Evolutionary conservation across 2,888 invertebrate genomes (phyloP).

Genomic region (Hymenopus coronatus): DNA sequence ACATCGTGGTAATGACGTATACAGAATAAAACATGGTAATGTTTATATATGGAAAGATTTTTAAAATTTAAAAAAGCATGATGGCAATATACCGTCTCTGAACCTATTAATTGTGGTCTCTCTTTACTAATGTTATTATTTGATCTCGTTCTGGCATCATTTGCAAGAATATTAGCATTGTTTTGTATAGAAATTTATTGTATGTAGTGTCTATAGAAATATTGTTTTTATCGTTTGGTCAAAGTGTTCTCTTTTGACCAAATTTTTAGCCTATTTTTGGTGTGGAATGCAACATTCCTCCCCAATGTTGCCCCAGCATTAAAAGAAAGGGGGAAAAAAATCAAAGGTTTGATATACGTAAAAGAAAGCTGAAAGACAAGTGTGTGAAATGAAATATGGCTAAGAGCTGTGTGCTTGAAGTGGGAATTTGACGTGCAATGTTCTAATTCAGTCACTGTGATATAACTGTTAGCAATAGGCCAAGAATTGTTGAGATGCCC

Average conservation of each 20-base stretch:
- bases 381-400: background rate
- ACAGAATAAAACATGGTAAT: background rate
- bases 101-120: constrained; percentile 7
- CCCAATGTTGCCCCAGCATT: constrained; percentile 1
- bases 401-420: background rate
- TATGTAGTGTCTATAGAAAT: constrained; percentile 22
- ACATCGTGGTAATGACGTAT: background rate
- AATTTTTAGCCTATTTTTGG: constrained; percentile 5
- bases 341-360: constrained; percentile 13
- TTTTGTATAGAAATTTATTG: constrained; percentile 14
- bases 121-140: constrained; percentile 25
- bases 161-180: constrained; percentile 18
- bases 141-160: constrained; percentile 26
- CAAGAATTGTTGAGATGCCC: background rate
- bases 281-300: constrained; percentile 19
- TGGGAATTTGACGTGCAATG: background rate
- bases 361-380: background rate
- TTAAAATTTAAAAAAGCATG: constrained; percentile 7
- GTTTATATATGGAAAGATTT: constrained; percentile 10
- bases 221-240: constrained; percentile 7
- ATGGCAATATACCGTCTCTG: constrained; percentile 18
- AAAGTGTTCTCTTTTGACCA: background rate
- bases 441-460: background rate
- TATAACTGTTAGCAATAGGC: background rate
- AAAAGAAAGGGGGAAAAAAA: background rate